Base-by-base conservation (phyloP, 2,797 vertebrate species). In the Phyllotis vaccarum region DNA sequence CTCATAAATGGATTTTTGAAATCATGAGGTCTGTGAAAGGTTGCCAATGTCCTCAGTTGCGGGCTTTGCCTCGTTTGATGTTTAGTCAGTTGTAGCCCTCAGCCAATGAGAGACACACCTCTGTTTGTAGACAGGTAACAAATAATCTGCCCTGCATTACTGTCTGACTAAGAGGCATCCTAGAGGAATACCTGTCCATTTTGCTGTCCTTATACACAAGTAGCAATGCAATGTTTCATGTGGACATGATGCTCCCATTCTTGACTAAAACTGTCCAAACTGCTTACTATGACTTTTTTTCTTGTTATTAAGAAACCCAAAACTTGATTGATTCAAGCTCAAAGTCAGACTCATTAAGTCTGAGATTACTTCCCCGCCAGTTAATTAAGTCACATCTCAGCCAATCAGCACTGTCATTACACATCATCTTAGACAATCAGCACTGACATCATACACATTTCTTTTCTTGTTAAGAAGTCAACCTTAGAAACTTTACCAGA, bases 1-100 rank as follows among this genome's bases (percentile, higher is more conserved):
- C 85, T 97, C 90, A 89, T 88, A 95, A 92, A 64, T 54, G 37
- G 6, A 89, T 74, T 97, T 94, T 91, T 6, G 75, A 80, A 78
- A 82, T 93, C 83, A 70, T 17, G 37, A 94, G 34, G 72, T 29
- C 78, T 79, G 81, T 75, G 62, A 79, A 91, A 92, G 75, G 22
- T 94, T 94, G 91, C 14, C 37, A 27, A 37, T 89, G 11, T 72
- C 56, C 81, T 95, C 70, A 52, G 43, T 40, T 74, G 75, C 80
- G 68, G 75, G 86, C 96, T 96, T 76, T 94, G 72, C 85, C 64
- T 78, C 76, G 60, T 87, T 56, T 92, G 79, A 78, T 56, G 72
- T 92, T 62, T 97, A 85, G 58, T 56, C 89, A 27, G 62, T 76
- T 86, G 40, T 14, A 52, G 58, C 52, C 31, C 12, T n/a, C 80